phyloP scores from a whole-genome alignment of 2,797 vertebrate genomes.

The Mastacembelus armatus region DNA sequence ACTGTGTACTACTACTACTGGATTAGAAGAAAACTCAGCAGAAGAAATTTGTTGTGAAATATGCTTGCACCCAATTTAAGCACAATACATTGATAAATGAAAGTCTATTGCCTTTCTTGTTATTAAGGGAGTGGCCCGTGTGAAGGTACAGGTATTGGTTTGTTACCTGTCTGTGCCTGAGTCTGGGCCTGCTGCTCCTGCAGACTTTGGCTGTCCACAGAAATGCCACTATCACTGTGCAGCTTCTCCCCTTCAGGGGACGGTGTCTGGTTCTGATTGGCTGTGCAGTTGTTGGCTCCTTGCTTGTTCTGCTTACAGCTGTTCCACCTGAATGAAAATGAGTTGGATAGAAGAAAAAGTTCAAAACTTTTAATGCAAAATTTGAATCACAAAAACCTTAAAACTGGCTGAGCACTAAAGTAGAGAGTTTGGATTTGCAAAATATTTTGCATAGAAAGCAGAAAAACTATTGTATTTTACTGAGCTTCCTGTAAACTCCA shows the following conservation, averaged over 20 bases:
- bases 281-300: conserved; percentile 90
- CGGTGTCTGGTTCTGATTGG: conserved; percentile 90
- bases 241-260: conserved; percentile 97
- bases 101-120: not conserved
- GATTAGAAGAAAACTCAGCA: conserved; percentile 6
- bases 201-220: conserved; percentile 95
- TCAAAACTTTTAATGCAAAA: no score
- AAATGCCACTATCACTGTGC: conserved; percentile 98
- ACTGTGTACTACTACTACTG: not conserved
- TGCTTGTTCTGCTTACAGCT: conserved; percentile 98
- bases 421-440: no score
- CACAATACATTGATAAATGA: conserved; percentile 26
- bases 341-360: not conserved
- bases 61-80: not conserved
- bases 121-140: not conserved
- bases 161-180: conserved; percentile 84
- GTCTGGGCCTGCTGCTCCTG: conserved; percentile 90
- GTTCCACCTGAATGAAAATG: conserved; percentile 88
- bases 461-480: no score
- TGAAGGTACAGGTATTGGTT: not conserved
- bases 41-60: conserved; percentile 3
- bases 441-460: no score
- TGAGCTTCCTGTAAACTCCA: no score
- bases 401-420: no score
- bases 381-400: no score